Percentiles rank a stretch among this genome's conserved stretches.
phyloP scores from a whole-genome alignment of 2,113 vertebrate species.

The Fulmarus glacialis region DNA sequence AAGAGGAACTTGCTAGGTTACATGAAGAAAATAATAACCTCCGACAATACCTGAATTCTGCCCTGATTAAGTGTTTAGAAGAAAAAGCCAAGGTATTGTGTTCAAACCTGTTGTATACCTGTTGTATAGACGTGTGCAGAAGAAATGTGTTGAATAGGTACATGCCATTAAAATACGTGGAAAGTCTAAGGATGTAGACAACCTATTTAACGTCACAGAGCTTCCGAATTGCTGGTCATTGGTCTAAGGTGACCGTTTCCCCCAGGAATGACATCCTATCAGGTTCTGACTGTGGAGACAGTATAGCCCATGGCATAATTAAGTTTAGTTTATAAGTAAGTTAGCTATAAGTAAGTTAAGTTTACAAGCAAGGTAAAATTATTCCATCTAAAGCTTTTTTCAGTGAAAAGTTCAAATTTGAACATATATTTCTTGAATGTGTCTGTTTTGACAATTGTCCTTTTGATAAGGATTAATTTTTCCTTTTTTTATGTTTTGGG shows the following conservation, averaged over 20 bases:
- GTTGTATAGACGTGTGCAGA: background rate
- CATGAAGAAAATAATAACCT: slow-evolving; percentile 94
- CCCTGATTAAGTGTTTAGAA: slow-evolving; percentile 87
- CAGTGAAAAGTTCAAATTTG: background rate
- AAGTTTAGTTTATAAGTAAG: background rate
- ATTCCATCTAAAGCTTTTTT: background rate
- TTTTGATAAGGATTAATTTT: background rate
- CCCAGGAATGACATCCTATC: background rate
- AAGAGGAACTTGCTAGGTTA: slow-evolving; percentile 90
- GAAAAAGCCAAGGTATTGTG: slow-evolving; percentile 84
- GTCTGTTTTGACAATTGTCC: background rate
- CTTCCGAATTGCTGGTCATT: background rate
- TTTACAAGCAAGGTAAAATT: background rate
- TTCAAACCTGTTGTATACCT: background rate
- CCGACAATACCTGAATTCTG: slow-evolving; percentile 88
- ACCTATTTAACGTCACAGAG: background rate
- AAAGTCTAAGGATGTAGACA: background rate
- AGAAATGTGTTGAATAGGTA: background rate
- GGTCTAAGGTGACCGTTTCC: background rate
- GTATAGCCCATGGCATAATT: background rate
- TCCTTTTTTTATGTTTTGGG: background rate
- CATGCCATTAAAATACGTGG: background rate
- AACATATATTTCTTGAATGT: background rate
- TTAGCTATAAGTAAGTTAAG: background rate
- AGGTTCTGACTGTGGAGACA: background rate